Evolutionary conservation across 2,888 invertebrate genomes (phyloP).

Genomic region (Lutraria lutraria): DNA sequence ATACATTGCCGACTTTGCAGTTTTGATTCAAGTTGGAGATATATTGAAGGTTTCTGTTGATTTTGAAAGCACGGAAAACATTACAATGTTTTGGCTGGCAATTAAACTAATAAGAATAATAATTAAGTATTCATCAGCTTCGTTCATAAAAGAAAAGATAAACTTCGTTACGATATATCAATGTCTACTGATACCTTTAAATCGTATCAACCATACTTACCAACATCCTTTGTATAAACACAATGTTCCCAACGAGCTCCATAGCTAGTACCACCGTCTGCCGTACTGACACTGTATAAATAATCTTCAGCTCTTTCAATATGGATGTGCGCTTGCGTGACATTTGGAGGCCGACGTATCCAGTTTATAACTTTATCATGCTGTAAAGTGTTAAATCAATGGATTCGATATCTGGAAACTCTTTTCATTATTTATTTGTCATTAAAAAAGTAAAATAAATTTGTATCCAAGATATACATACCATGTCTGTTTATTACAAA

Average conservation of each 20-base stretch:
- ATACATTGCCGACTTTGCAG: too few species aligned
- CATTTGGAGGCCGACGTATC: not conserved
- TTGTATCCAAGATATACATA: not conserved
- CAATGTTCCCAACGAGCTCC: conserved; percentile 3
- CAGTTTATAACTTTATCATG: not conserved
- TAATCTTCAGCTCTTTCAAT: not conserved
- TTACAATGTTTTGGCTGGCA: too few species aligned
- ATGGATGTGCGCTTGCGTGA: not conserved
- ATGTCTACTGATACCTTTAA: not conserved
- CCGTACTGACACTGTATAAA: conserved; percentile 13
- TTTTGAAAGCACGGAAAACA: too few species aligned
- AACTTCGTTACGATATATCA: not conserved
- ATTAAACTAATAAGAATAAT: too few species aligned
- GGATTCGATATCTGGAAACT: not conserved
- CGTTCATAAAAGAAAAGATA: too few species aligned
- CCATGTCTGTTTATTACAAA: not conserved
- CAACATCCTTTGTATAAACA: not conserved
- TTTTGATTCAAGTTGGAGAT: too few species aligned
- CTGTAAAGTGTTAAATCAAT: not conserved
- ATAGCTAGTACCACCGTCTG: not conserved
- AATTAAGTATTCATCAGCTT: too few species aligned
- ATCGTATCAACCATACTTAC: not conserved
- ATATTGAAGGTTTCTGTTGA: too few species aligned
- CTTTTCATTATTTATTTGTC: not conserved
- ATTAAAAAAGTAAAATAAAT: not conserved